phyloP scores from a whole-genome alignment of 2,888 invertebrate genomes.

The Stenichneumon culpator region DNA sequence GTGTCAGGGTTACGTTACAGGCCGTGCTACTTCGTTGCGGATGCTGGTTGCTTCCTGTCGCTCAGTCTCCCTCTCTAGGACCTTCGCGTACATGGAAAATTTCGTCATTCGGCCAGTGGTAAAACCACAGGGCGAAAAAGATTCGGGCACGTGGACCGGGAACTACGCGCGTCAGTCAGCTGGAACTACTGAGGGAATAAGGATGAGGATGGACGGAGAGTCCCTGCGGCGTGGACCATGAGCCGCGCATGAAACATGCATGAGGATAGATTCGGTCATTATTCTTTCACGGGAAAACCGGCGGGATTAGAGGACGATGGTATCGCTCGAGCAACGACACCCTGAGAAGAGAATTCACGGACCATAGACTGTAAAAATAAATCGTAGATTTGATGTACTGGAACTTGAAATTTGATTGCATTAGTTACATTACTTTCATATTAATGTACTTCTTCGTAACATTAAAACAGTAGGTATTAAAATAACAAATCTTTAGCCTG shows the following conservation, averaged over 20 bases:
- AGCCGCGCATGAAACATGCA: slow-evolving; percentile 12
- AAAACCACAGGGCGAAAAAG: neutral
- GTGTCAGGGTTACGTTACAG: slow-evolving; percentile 59
- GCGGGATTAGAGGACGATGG: no score
- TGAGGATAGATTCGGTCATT: neutral
- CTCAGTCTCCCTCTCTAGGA: neutral
- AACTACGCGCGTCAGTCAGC: neutral
- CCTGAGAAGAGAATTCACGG: no score
- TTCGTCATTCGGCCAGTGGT: slow-evolving; percentile 7
- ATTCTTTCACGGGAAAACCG: no score
- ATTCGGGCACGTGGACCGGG: neutral
- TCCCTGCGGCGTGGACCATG: neutral
- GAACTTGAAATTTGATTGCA: no score
- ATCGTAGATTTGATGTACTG: no score
- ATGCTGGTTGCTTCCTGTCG: slow-evolving; percentile 33
- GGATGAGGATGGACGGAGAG: neutral
- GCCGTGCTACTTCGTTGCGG: slow-evolving; percentile 45
- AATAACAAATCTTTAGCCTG: no score
- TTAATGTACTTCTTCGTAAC: no score
- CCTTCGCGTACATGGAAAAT: slow-evolving; percentile 17
- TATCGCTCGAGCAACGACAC: no score
- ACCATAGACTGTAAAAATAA: no score
- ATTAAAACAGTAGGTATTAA: no score
- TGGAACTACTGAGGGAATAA: slow-evolving; percentile 1
- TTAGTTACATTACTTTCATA: no score